phyloP scores from a whole-genome alignment of 2,888 invertebrate species.

The Blastobasis lacticolella region DNA sequence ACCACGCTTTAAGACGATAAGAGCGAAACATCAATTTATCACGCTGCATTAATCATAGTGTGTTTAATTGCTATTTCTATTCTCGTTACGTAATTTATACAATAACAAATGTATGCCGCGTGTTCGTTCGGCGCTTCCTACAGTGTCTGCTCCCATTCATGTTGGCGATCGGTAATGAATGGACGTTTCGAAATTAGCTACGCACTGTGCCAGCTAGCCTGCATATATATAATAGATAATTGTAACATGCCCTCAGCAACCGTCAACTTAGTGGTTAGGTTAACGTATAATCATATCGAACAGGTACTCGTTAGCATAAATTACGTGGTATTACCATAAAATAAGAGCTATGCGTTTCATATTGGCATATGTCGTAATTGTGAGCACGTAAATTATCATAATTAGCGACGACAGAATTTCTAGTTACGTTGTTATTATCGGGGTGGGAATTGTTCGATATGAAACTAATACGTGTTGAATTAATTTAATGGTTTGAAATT shows the following conservation, averaged over 20 bases:
- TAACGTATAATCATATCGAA: conserved; percentile 45
- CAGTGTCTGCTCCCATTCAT: conserved; percentile 61
- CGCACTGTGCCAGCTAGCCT: conserved; percentile 52
- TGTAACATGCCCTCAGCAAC: conserved; percentile 49
- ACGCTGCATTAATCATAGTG: not conserved
- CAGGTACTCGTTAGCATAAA: conserved; percentile 12
- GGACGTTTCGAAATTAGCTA: conserved; percentile 64
- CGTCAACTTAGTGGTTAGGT: conserved; percentile 43
- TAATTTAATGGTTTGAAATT: no score
- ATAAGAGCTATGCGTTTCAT: not conserved
- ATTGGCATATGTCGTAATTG: no score
- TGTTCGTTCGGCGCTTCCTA: conserved; percentile 36
- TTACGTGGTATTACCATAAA: conserved; percentile 8
- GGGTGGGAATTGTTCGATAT: no score
- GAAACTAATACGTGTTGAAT: no score
- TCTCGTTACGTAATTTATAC: conserved; percentile 46
- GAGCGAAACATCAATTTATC: no score
- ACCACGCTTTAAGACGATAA: no score
- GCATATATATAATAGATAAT: conserved; percentile 56
- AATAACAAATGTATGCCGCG: conserved; percentile 41
- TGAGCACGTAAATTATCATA: no score
- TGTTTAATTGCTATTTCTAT: conserved; percentile 42
- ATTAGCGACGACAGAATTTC: no score
- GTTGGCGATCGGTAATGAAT: conserved; percentile 60
- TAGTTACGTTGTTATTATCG: no score